These are phyloP conservation scores for Drosophila serrata DNA, from an alignment of 1,140 invertebrate genomes.

Conservation along the genomic window DNA sequence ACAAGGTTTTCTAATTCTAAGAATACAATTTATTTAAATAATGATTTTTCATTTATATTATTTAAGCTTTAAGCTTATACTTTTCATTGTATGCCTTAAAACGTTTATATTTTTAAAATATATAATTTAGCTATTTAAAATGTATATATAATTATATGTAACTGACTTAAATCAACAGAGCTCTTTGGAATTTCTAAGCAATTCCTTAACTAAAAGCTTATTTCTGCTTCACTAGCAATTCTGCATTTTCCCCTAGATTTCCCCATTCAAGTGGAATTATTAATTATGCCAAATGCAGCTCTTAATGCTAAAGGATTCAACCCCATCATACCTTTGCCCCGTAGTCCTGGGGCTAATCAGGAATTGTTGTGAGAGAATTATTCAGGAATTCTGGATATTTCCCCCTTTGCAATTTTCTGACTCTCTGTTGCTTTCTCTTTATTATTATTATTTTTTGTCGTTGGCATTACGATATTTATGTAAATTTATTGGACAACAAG, in stretches of 20 bases:
- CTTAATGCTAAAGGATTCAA: not conserved
- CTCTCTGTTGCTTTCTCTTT: not conserved
- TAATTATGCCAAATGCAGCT: constrained; percentile 59
- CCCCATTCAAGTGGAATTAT: constrained; percentile 26
- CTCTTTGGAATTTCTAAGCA: not conserved
- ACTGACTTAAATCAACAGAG: no score
- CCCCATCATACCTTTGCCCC: not conserved
- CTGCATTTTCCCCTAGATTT: not conserved
- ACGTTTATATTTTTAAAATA: no score
- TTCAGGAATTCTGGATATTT: constrained; percentile 13
- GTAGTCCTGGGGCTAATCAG: constrained; percentile 23
- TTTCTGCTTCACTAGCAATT: not conserved
- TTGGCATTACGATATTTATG: constrained; percentile 61
- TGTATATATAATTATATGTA: no score
- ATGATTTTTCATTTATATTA: no score
- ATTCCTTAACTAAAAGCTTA: not conserved
- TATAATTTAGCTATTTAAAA: no score
- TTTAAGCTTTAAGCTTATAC: no score
- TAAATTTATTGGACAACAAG: constrained; percentile 63
- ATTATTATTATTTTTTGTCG: not conserved
- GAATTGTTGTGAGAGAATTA: constrained; percentile 8
- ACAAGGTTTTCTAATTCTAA: no score
- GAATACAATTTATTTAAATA: no score
- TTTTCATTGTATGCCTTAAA: no score
- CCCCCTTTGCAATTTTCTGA: not conserved